phyloP scores from a whole-genome alignment of 2,888 invertebrate species.

The Xestia c-nigrum region DNA sequence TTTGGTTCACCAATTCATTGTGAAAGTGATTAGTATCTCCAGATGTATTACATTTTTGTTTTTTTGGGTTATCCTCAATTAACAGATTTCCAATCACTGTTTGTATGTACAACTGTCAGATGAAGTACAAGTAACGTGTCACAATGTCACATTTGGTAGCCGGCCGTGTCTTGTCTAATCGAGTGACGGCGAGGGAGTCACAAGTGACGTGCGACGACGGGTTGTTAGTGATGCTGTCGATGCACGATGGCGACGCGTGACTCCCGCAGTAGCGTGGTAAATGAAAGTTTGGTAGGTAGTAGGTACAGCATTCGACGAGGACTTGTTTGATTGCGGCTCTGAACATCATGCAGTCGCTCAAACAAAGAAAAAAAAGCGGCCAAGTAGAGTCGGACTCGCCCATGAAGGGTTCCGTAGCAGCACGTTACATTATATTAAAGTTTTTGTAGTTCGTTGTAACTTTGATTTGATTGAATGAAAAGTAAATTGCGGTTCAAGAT shows the following conservation, averaged over 20 bases:
- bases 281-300: too few relatives aligned
- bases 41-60: neutral
- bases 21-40: neutral
- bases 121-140: neutral
- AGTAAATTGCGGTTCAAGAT: too few relatives aligned
- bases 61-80: neutral
- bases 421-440: too few relatives aligned
- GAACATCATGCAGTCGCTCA: neutral
- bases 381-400: too few relatives aligned
- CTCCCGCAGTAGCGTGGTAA: too few relatives aligned
- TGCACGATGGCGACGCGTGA: too few relatives aligned
- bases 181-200: neutral
- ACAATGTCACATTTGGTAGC: neutral
- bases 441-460: too few relatives aligned
- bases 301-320: neutral
- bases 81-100: neutral
- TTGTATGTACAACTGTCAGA: slow-evolving; percentile 17
- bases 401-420: too few relatives aligned
- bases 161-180: neutral
- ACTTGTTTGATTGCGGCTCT: neutral
- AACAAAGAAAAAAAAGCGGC: too few relatives aligned
- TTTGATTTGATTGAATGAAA: too few relatives aligned
- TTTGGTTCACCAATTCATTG: neutral
- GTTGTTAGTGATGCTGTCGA: neutral
- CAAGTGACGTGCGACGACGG: neutral